phyloP scores from a whole-genome alignment of 2,113 vertebrate species.

The Acinonyx jubatus region DNA sequence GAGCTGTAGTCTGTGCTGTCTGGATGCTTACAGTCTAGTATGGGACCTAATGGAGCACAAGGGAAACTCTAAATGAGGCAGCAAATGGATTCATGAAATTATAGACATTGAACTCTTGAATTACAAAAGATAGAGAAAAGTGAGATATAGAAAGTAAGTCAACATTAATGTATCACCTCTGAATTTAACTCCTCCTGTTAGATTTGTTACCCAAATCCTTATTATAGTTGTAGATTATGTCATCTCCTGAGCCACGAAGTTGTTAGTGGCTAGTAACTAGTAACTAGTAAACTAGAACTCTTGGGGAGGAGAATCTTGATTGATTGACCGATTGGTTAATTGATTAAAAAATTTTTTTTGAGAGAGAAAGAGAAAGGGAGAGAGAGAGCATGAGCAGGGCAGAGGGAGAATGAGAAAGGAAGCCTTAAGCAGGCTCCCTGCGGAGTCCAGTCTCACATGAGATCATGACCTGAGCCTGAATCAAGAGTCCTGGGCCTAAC shows the following conservation, averaged over 20 bases:
- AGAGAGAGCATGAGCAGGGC: too few species aligned
- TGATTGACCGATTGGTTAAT: neutral
- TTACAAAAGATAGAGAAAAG: neutral
- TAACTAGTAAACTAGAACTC: neutral
- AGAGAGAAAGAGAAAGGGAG: too few species aligned
- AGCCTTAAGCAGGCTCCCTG: too few species aligned
- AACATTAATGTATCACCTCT: neutral
- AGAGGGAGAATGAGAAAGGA: too few species aligned
- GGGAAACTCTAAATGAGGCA: neutral
- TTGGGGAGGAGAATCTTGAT: neutral
- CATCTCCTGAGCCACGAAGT: neutral
- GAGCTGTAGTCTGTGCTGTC: neutral
- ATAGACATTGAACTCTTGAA: neutral
- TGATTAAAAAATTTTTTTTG: too few species aligned
- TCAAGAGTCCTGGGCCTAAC: too few species aligned
- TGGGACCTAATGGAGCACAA: neutral
- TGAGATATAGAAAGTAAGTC: neutral
- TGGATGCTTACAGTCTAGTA: neutral
- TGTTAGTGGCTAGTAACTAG: neutral
- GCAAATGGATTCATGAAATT: neutral
- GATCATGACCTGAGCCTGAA: too few species aligned
- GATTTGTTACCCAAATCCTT: constrained; percentile 2
- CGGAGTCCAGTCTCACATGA: too few species aligned
- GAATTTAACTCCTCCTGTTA: neutral
- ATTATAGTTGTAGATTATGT: neutral